Conservation (phyloP, 2,113 vertebrate genomes). For the Oncorhynchus kisutch region DNA sequence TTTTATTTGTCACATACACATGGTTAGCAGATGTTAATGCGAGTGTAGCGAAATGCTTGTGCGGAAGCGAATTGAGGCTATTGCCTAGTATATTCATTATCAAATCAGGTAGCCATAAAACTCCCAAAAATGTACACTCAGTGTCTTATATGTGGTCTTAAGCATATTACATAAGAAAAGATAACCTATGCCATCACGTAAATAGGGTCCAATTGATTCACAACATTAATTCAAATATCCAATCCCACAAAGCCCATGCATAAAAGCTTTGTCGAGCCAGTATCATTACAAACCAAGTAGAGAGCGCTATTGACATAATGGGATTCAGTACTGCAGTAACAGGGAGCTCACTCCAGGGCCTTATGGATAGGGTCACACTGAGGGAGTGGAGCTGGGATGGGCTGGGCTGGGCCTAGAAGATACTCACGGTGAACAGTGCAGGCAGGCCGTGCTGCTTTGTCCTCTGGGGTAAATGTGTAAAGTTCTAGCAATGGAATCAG, state of each 20-base stretch:
- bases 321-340: conserved; percentile 12
- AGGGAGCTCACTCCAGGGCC: conserved; percentile 16
- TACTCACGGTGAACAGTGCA: conserved; percentile 2
- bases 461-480: conserved; percentile 50
- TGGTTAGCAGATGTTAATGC: too few species aligned
- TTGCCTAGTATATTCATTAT: too few species aligned
- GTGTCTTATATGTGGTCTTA: too few species aligned
- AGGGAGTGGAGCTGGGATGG: conserved; percentile 5
- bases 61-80: too few species aligned
- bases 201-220: not conserved
- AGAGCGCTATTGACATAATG: conserved; percentile 3
- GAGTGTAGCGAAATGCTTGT: too few species aligned
- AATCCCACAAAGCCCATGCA: not conserved
- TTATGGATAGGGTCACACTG: conserved; percentile 19
- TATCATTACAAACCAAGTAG: not conserved
- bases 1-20: too few species aligned
- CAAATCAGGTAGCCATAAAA: too few species aligned
- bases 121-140: too few species aligned
- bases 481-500: conserved; percentile 53
- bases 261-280: not conserved
- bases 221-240: not conserved
- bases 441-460: conserved; percentile 44
- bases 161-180: too few species aligned
- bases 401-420: conserved; percentile 37
- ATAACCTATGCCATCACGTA: too few species aligned